Evolutionary conservation across 1,140 invertebrate species (phyloP).

Genomic region (Lethrus apterus): DNA sequence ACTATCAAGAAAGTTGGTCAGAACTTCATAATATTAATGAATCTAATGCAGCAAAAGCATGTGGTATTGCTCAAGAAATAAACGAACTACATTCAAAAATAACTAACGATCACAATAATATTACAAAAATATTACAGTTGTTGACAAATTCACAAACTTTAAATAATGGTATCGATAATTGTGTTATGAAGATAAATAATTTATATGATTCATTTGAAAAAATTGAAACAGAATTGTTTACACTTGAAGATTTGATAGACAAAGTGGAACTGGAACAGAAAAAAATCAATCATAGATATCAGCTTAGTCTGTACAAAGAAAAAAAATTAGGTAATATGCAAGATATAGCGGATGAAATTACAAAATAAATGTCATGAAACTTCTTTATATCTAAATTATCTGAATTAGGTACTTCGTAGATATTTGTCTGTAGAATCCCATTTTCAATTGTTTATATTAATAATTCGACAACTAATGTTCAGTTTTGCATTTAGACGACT

Average conservation of each 20-base stretch:
- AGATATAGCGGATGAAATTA: slow-evolving; percentile 16
- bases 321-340: slow-evolving; percentile 59
- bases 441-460: not conserved
- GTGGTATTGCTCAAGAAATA: slow-evolving; percentile 51
- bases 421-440: slow-evolving; percentile 5
- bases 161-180: slow-evolving; percentile 48
- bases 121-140: slow-evolving; percentile 47
- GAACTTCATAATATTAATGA: slow-evolving; percentile 55
- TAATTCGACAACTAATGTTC: too few relatives aligned
- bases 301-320: slow-evolving; percentile 56
- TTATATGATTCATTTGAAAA: slow-evolving; percentile 56
- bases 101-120: slow-evolving; percentile 46
- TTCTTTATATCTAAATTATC: not conserved
- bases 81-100: slow-evolving; percentile 47
- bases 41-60: slow-evolving; percentile 52
- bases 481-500: too few relatives aligned
- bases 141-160: slow-evolving; percentile 51
- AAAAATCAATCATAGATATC: slow-evolving; percentile 55
- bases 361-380: slow-evolving; percentile 1
- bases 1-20: slow-evolving; percentile 59
- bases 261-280: slow-evolving; percentile 54
- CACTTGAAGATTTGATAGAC: slow-evolving; percentile 59
- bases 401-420: slow-evolving; percentile 3
- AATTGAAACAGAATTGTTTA: slow-evolving; percentile 52
- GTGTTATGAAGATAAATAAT: slow-evolving; percentile 53